Percentiles rank a stretch among this genome's conserved stretches.
phyloP scores from a whole-genome alignment of 2,113 vertebrate genomes.

The Cololabis saira region DNA sequence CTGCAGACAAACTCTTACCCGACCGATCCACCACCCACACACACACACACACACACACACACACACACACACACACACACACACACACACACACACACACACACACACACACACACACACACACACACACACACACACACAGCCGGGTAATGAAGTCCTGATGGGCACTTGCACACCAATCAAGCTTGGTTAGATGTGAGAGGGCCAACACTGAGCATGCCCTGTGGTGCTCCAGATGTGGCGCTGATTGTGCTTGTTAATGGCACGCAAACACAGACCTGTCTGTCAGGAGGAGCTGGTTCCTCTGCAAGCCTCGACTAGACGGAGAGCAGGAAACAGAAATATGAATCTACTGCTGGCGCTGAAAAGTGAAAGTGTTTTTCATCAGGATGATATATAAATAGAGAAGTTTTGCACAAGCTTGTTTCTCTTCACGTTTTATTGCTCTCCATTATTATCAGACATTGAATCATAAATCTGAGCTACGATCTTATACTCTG shows the following conservation, averaged over 20 bases:
- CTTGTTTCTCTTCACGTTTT: neutral
- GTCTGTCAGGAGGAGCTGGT: slow-evolving; percentile 23
- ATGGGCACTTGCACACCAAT: slow-evolving; percentile 28
- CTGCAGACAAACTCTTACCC: slow-evolving; percentile 1
- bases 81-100: slow-evolving; percentile 5
- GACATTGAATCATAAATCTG: too few relatives aligned
- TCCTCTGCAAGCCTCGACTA: slow-evolving; percentile 44
- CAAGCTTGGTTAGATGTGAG: neutral
- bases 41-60: slow-evolving; percentile 11
- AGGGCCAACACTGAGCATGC: slow-evolving; percentile 14
- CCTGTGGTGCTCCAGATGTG: slow-evolving; percentile 17
- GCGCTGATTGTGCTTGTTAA: neutral
- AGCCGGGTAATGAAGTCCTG: slow-evolving; percentile 34
- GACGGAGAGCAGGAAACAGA: neutral
- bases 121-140: slow-evolving; percentile 14
- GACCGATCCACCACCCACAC: neutral
- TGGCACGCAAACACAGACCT: slow-evolving; percentile 5
- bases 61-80: slow-evolving; percentile 13
- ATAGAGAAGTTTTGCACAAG: neutral
- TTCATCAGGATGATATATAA: too few relatives aligned
- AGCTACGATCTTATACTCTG: neutral
- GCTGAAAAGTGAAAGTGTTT: neutral
- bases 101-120: slow-evolving; percentile 5
- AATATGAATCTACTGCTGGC: neutral
- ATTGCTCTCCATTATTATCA: neutral